Evolutionary conservation across 2,888 invertebrate genomes (phyloP), one percentile per base, ranked within the genome.

Genomic region (Leptopilina drosophilae): DNA sequence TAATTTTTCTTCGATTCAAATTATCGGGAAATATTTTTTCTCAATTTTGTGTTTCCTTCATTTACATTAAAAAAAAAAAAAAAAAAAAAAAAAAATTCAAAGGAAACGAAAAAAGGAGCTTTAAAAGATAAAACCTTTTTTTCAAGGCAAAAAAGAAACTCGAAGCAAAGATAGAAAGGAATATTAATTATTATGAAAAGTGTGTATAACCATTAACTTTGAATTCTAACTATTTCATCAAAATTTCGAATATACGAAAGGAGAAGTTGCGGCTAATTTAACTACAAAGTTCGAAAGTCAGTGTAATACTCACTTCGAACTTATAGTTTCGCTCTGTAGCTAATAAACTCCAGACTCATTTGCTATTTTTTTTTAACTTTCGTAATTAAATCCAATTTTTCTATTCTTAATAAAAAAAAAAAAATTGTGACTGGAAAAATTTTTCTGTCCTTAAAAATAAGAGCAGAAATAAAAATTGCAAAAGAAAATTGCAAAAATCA

Each of bases 231-330:
- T 56, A 56, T 59, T n/a, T 59, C 59, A 59, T 59, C 59, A 59
- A 59, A 59, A 59, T 59, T 59, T 14, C 8, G n/a, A 59, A 15
- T 59, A n/a, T 14, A 59, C n/a, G 59, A n/a, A 59, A 14, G 42
- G n/a, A 59, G 59, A 59, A 59, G 15, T 15, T 59, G n/a, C n/a
- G n/a, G 11, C 59, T 59, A 59, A 59, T 6, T 7, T 59, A 15
- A 59, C 59, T 59, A 46, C 7, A 59, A 59, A 59, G 59, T 59
- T 59, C n/a, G 7, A 59, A 59, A 59, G 59, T 15, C 59, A 59
- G 15, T 59, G n/a, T 59, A 59, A 12, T 59, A 14, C 56, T 59
- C 14, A n/a, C n/a, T 14, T 59, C 59, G 1, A 59, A 59, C 59
- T 59, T 59, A 59, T 59, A 59, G 59, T 59, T 59, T 6, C 59